A percentile compares a stretch with the other conserved stretches of the same genome.
These are phyloP conservation scores for Andrena dorsata DNA, from an alignment of 2,888 invertebrate species.

Conservation along the genomic window DNA sequence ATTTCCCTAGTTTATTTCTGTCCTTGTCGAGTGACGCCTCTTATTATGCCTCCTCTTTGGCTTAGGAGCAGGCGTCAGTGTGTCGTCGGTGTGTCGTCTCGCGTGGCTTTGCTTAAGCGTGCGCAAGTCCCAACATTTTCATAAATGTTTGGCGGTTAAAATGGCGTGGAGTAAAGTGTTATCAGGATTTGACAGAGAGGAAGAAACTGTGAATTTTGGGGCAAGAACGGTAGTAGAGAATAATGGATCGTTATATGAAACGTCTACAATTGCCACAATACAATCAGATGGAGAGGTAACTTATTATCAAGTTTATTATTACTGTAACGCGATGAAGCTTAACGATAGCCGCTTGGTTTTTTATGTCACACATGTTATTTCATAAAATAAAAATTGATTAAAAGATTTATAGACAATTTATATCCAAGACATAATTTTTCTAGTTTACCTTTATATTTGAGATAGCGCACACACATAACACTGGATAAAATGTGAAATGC, in stretches of 20 bases:
- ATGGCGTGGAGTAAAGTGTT: conserved; percentile 84
- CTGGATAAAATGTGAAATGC: neutral
- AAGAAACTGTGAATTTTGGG: conserved; percentile 87
- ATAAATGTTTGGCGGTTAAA: conserved; percentile 43
- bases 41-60: too few species aligned
- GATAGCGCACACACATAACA: neutral
- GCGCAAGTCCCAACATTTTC: conserved; percentile 1
- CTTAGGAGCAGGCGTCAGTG: too few species aligned
- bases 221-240: conserved; percentile 84
- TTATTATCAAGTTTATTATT: neutral
- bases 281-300: conserved; percentile 74
- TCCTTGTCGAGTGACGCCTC: too few species aligned
- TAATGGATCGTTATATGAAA: conserved; percentile 85
- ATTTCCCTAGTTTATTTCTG: too few species aligned
- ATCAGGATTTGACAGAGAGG: conserved; percentile 85
- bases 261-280: conserved; percentile 85
- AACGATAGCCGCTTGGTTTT: conserved; percentile 7
- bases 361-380: neutral
- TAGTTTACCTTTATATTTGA: neutral
- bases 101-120: too few species aligned
- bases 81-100: too few species aligned
- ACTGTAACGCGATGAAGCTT: neutral
- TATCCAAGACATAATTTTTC: neutral
- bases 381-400: too few species aligned
- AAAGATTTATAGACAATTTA: neutral